phyloP scores from a whole-genome alignment of 2,797 vertebrate genomes.

The Limnodromus scolopaceus region DNA sequence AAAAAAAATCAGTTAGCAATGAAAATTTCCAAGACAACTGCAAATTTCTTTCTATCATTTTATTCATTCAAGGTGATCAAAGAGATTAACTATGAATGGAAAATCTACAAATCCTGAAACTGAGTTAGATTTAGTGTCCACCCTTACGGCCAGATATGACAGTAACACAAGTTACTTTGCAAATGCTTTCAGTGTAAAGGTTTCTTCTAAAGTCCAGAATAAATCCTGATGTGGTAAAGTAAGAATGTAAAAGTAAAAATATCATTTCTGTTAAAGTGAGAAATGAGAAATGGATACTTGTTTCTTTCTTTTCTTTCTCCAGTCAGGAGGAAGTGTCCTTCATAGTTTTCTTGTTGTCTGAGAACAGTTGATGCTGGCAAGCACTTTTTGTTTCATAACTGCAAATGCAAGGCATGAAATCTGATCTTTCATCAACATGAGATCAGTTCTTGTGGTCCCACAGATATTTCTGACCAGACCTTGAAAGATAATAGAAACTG shows the following conservation, averaged over 20 bases:
- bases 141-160: not conserved
- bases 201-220: not conserved
- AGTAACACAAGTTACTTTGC: not conserved
- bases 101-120: not conserved
- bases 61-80: not conserved
- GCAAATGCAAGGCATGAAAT: constrained; percentile 16
- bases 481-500: not conserved
- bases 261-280: not conserved
- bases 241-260: not conserved
- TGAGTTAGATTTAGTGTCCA: not conserved
- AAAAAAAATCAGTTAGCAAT: not conserved
- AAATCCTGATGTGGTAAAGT: not conserved
- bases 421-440: not conserved
- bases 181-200: not conserved
- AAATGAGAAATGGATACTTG: not conserved
- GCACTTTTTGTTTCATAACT: not conserved
- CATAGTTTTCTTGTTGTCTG: not conserved
- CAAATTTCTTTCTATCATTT: not conserved
- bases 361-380: constrained; percentile 21
- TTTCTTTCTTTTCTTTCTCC: not conserved
- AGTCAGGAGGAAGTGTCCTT: not conserved
- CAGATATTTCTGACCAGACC: not conserved
- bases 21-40: not conserved
- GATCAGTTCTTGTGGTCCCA: not conserved
- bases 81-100: not conserved